Conservation (phyloP, 2,888 invertebrate genomes). For the Dyspetes luteomarginatus region DNA sequence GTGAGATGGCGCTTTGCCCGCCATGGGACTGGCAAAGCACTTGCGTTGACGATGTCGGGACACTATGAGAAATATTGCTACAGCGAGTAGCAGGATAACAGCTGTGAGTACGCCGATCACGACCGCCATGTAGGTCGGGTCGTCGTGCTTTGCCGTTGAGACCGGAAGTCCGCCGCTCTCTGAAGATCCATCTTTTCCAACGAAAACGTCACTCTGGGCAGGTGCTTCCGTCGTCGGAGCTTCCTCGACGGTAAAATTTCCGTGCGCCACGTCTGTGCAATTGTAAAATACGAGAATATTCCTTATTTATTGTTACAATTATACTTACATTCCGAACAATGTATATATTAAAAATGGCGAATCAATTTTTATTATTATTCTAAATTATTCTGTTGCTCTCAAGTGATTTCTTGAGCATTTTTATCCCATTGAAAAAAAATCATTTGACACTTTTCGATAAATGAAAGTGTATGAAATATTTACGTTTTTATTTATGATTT, state of each 20-base stretch:
- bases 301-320: background rate
- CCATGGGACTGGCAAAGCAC: slow-evolving; percentile 89
- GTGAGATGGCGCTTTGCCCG: slow-evolving; percentile 85
- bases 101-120: slow-evolving; percentile 91
- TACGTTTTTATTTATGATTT: too few species aligned
- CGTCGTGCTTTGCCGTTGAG: slow-evolving; percentile 88
- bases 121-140: slow-evolving; percentile 90
- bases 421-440: too few species aligned
- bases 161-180: slow-evolving; percentile 85
- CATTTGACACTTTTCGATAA: too few species aligned
- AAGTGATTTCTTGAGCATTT: too few species aligned
- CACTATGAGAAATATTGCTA: slow-evolving; percentile 89
- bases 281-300: slow-evolving; percentile 37
- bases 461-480: too few species aligned
- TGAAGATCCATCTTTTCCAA: slow-evolving; percentile 81
- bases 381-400: too few species aligned
- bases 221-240: slow-evolving; percentile 85
- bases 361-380: too few species aligned
- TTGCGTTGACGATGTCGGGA: slow-evolving; percentile 89
- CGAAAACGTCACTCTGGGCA: slow-evolving; percentile 84
- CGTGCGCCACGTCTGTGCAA: slow-evolving; percentile 87
- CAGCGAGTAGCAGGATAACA: slow-evolving; percentile 89
- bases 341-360: background rate
- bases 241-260: slow-evolving; percentile 90
- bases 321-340: slow-evolving; percentile 19